Conservation (phyloP, 2,797 vertebrate genomes). For the Tenualosa thibaudeaui region DNA sequence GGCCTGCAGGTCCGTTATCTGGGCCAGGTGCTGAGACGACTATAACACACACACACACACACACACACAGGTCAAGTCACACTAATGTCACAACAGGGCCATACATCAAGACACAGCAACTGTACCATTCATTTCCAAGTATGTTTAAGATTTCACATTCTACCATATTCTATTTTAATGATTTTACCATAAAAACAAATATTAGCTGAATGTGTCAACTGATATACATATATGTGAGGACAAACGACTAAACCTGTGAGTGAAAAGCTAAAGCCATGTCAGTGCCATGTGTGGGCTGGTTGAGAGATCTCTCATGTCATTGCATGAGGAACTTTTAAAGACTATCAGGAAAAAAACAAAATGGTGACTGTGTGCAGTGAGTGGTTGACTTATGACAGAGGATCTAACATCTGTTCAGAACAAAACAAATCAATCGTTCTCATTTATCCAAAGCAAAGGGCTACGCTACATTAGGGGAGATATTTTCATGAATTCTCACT, state of each 20-base stretch:
- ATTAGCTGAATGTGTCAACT: background rate
- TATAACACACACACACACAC: conserved; percentile 54
- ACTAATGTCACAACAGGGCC: background rate
- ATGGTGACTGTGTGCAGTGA: conserved; percentile 32
- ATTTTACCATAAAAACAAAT: too few species aligned
- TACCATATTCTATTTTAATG: background rate
- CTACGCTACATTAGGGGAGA: conserved; percentile 49
- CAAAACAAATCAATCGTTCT: conserved; percentile 50
- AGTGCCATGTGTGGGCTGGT: background rate
- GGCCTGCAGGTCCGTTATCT: conserved; percentile 92
- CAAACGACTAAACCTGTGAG: background rate
- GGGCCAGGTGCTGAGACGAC: conserved; percentile 91
- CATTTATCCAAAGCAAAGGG: conserved; percentile 45
- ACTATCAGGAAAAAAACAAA: background rate
- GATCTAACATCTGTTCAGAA: conserved; percentile 42
- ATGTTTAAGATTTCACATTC: background rate
- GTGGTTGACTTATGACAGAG: conserved; percentile 51
- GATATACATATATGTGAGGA: background rate
- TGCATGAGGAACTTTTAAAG: background rate
- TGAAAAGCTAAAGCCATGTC: background rate
- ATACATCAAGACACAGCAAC: background rate
- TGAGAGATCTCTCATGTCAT: background rate
- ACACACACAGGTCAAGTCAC: background rate
- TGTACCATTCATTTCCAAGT: background rate
- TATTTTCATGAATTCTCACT: conserved; percentile 48